These are phyloP conservation scores for Stenolophus ochropezus DNA, from an alignment of 2,888 invertebrate species.

Conservation along the genomic window DNA sequence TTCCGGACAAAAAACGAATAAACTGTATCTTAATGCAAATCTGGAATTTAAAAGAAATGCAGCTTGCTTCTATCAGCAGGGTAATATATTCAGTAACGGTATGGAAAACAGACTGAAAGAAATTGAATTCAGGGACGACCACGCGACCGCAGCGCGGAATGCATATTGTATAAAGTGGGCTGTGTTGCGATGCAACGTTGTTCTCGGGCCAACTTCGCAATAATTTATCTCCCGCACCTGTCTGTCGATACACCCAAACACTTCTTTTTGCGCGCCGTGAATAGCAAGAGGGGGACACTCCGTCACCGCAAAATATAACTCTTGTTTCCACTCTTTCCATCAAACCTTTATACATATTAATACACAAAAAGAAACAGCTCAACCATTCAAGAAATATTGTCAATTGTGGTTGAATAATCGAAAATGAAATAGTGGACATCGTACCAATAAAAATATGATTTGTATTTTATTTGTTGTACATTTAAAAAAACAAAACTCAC, in stretches of 20 bases:
- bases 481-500: too few species aligned
- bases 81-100: conserved; percentile 56
- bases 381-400: too few species aligned
- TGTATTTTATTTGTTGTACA: too few species aligned
- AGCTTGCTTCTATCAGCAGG: conserved; percentile 51
- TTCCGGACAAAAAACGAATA: conserved; percentile 38
- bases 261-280: background rate
- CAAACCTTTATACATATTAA: too few species aligned
- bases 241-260: background rate
- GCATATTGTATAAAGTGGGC: conserved; percentile 54
- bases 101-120: conserved; percentile 56
- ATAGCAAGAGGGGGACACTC: background rate
- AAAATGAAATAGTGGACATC: too few species aligned
- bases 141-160: conserved; percentile 41
- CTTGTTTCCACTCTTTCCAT: too few species aligned
- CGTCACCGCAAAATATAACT: too few species aligned
- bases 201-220: background rate
- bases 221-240: conserved; percentile 50
- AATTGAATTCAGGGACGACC: conserved; percentile 54
- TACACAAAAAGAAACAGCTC: too few species aligned
- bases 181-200: conserved; percentile 11
- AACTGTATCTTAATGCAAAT: conserved; percentile 53
- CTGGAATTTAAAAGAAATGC: conserved; percentile 51
- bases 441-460: too few species aligned
- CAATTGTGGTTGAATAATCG: too few species aligned